Evolutionary conservation across 2,113 vertebrate genomes (phyloP), one percentile per base, ranked within the genome.

Genomic region (Rhadina sibilatrix): DNA sequence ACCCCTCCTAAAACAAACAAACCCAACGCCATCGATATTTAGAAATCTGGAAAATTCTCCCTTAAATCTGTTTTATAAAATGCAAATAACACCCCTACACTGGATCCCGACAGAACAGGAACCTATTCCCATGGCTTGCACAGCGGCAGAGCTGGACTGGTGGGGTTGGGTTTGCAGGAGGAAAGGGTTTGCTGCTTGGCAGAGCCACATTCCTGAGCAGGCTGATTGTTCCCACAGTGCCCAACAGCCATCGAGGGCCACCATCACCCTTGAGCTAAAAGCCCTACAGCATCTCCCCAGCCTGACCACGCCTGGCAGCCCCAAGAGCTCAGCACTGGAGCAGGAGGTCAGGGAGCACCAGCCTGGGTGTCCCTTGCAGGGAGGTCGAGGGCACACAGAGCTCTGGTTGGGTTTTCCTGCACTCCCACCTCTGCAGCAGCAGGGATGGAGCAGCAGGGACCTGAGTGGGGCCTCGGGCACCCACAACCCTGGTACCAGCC

Each of bases 341-440:
- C 2, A 8, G 78, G 72, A 23, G 37, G 13, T 1, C n/a, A 37
- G 61, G 11, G 31, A 20, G 5, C 56, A 21, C 4, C 94, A 69
- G 5, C 56, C 87, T 37, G 1, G 1, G 53, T 71, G 40, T 59
- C 63, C 57, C 49, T 11, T 8, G 11, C 5, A 0, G 17, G 9
- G 28, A 25, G 12, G 64, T 74, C 6, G 5, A 40, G 35, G 61
- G 50, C 11, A 14, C 61, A 68, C 46, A 46, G n/a, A 10, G 49
- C 27, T 47, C 40, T 0, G 3, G 4, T 0, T 5, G 12, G 70
- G 20, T 12, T 12, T 27, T n/a, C 35, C 81, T 72, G 0, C 53
- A 0, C 30, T 49, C 14, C 75, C 5, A 2, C 30, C 6, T 4
- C 38, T 0, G 1, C 11, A 1, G 10, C 35, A 30, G 52, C 38